Percentiles rank a stretch among this genome's conserved stretches.
These are phyloP conservation scores for Sternotherus odoratus DNA, from an alignment of 2,797 vertebrate genomes.

Conservation along the genomic window DNA sequence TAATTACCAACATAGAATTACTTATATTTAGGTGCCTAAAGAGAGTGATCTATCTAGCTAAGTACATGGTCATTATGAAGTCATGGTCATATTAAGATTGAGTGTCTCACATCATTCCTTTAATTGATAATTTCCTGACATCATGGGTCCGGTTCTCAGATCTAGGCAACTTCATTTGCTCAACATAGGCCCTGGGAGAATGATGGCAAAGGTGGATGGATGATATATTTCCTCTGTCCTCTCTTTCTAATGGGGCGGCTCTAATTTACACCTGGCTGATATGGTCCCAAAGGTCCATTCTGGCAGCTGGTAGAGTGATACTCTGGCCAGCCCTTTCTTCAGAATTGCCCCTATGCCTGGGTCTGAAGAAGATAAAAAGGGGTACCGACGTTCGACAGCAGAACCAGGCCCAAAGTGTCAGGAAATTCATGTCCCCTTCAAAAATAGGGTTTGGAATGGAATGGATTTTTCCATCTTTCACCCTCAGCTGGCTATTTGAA, in stretches of 20 bases:
- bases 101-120: conserved; percentile 52
- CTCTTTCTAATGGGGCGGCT: background rate
- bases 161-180: conserved; percentile 7
- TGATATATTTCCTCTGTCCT: background rate
- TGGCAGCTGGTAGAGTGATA: background rate
- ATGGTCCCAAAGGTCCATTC: background rate
- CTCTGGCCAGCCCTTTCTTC: background rate
- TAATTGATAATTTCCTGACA: background rate
- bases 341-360: background rate
- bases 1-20: fast-evolving
- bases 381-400: background rate
- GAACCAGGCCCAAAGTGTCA: background rate
- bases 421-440: background rate
- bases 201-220: background rate
- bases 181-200: background rate
- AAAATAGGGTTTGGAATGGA: background rate
- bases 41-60: conserved; percentile 18
- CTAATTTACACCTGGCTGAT: background rate
- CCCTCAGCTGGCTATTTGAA: background rate
- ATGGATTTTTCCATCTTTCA: background rate
- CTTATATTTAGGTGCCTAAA: background rate
- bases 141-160: conserved; percentile 3
- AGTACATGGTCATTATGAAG: conserved; percentile 62
- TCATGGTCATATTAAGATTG: conserved; percentile 52
- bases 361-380: background rate